phyloP scores from a whole-genome alignment of 2,888 invertebrate species.

The Dyspetes luteomarginatus region DNA sequence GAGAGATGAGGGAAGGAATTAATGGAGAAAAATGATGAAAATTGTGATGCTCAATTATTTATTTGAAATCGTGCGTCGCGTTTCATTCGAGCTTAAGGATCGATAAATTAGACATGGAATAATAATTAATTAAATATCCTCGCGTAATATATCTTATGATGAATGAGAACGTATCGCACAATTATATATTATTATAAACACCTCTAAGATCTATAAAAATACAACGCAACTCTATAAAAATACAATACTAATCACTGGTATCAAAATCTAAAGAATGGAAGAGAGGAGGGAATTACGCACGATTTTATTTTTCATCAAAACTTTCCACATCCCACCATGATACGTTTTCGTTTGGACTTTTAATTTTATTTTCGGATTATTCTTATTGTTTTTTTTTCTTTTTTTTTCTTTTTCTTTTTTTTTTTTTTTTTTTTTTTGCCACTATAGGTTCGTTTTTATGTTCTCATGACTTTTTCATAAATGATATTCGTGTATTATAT shows the following conservation, averaged over 20 bases:
- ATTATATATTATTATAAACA: slow-evolving; percentile 64
- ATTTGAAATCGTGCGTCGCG: slow-evolving; percentile 55
- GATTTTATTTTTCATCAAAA: slow-evolving; percentile 35
- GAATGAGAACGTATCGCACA: slow-evolving; percentile 67
- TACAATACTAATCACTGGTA: slow-evolving; percentile 80
- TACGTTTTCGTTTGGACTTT: slow-evolving; percentile 48
- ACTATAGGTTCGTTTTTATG: slow-evolving; percentile 38
- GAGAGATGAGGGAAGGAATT: no score
- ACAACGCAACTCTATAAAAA: slow-evolving; percentile 81
- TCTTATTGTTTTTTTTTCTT: slow-evolving; percentile 43
- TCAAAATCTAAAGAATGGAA: slow-evolving; percentile 78
- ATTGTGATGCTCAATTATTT: slow-evolving; percentile 51
- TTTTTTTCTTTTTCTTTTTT: slow-evolving; percentile 2
- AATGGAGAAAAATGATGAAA: no score
- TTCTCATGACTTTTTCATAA: slow-evolving; percentile 31
- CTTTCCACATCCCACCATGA: slow-evolving; percentile 35
- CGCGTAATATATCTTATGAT: slow-evolving; percentile 71
- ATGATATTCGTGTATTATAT: slow-evolving; percentile 69
- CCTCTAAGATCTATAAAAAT: slow-evolving; percentile 78
- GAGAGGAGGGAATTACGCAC: slow-evolving; percentile 67
- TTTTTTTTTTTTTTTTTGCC: slow-evolving; percentile 56
- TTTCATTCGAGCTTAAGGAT: slow-evolving; percentile 47
- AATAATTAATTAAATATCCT: slow-evolving; percentile 70
- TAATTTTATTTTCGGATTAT: no score
- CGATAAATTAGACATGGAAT: slow-evolving; percentile 59